Base-by-base conservation (phyloP, 2,888 invertebrate species). In the Cosmia pyralina region DNA sequence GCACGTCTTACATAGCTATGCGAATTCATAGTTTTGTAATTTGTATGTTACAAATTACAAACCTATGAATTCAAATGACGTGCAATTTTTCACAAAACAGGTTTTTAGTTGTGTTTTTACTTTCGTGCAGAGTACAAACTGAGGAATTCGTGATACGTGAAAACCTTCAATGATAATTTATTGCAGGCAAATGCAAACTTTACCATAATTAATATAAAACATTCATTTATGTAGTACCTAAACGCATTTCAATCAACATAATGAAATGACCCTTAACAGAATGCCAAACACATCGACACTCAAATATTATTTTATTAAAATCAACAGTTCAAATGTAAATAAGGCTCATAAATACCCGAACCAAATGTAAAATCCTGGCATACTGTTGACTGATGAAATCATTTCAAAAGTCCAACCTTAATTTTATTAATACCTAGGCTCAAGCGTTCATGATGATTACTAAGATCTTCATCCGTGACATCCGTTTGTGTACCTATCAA, bases 401-500 rank as follows among this genome's bases (percentile, higher is more conserved):
- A 63, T 55, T 53, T 75, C 15, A 28, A 28, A 55, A 46, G 28
- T 64, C 17, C 6, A 63, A n/a, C 46, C 0, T 15, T 15, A 50
- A 50, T 50, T 15, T 15, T 44, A 50, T 50, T n/a, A n/a, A n/a
- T 15, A 55, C 28, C 15, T n/a, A 41, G 15, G 62, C 71, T 70
- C 13, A 70, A 44, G 28, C 22, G 19, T n/a, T n/a, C 53, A 50
- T 68, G 48, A 48, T 68, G 41, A 70, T 67, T 60, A 59, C 34
- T 50, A 19, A 68, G 28, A 68, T 77, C 50, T 15, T 8, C 63
- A 13, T 59, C 13, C 58, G 17, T 69, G 62, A 77, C 65, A 44
- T n/a, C 8, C 4, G n/a, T 17, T 68, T 52, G 76, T 64, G 52
- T 72, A 69, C 68, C n/a, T 58, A 71, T 58, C 44, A 77, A 65